Evolutionary conservation across 2,888 invertebrate genomes (phyloP), one percentile per base, ranked within the genome.

Genomic region (Latheticus oryzae): DNA sequence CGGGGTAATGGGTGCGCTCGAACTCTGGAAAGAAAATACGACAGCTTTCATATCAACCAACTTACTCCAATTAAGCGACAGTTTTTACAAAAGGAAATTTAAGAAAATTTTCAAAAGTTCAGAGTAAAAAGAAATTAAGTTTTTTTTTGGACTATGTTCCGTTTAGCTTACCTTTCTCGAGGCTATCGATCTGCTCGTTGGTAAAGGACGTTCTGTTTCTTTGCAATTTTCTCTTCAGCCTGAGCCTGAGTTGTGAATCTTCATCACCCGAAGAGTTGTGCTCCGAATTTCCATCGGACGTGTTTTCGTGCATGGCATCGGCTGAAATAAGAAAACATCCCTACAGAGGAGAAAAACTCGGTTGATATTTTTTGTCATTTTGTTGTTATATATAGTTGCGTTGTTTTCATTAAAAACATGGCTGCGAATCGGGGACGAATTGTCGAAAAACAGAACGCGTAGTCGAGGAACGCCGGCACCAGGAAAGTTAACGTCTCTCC

Each of bases 181-280:
- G 85, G 76, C 95, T 95, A 80, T 99, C 98, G 76, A 99, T 96
- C 81, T 98, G 98, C 76, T 97, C 97, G 77, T 97, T 97, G 70
- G 97, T 97, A 81, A 99, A 98, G 54, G 96, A 96, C 48, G 98
- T 98, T 71, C 98, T 85, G 81, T 98, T 98, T 74, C 98, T 85
- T 81, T 99, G 98, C 63, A 98, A 84, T 79, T 98, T 98, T 76
- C 97, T 84, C 81, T 98, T 98, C 67, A 98, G 86, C 72, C 96
- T 86, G 72, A 97, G 82, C 73, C 97, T 85, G 82, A 95, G 89
- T 79, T 97, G 96, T 12, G 92, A 93, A 77, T 95, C 95, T 72
- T 92, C 91, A 74, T 91, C 91, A 2, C 91, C 92, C 7, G 93
- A 93, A 7, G 93, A 93, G 70, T 93, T 93, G 78, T 93, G 93